These are phyloP conservation scores for Strigops habroptila DNA, from an alignment of 2,113 vertebrate genomes.

Conservation along the genomic window DNA sequence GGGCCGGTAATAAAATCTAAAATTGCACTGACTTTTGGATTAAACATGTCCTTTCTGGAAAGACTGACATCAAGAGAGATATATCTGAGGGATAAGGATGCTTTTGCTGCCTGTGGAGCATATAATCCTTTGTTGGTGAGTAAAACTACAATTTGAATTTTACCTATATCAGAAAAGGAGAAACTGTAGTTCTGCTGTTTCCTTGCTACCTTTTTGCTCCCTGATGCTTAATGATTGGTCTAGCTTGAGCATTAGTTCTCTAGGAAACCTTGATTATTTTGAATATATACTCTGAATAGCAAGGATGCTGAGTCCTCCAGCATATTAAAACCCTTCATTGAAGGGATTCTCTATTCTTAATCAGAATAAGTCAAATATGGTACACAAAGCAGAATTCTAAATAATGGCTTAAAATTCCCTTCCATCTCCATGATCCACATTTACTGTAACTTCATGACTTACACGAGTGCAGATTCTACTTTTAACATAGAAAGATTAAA, in stretches of 20 bases:
- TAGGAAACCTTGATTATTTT: background rate
- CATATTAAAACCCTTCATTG: background rate
- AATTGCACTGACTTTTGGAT: conserved; percentile 81
- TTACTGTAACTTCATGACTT: background rate
- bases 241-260: background rate
- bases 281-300: background rate
- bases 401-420: background rate
- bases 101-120: conserved; percentile 73
- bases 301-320: background rate
- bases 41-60: conserved; percentile 87
- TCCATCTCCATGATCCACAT: background rate
- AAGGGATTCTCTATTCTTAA: background rate
- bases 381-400: background rate
- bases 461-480: background rate
- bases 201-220: background rate
- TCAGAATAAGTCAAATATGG: background rate
- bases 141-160: background rate
- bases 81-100: conserved; percentile 79
- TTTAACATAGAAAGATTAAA: background rate
- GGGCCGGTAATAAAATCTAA: conserved; percentile 90
- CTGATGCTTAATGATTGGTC: background rate
- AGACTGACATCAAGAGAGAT: conserved; percentile 82
- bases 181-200: background rate
- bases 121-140: conserved; percentile 92
- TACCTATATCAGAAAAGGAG: background rate